Evolutionary conservation across 2,113 vertebrate genomes (phyloP).

Genomic region (Menura novaehollandiae): DNA sequence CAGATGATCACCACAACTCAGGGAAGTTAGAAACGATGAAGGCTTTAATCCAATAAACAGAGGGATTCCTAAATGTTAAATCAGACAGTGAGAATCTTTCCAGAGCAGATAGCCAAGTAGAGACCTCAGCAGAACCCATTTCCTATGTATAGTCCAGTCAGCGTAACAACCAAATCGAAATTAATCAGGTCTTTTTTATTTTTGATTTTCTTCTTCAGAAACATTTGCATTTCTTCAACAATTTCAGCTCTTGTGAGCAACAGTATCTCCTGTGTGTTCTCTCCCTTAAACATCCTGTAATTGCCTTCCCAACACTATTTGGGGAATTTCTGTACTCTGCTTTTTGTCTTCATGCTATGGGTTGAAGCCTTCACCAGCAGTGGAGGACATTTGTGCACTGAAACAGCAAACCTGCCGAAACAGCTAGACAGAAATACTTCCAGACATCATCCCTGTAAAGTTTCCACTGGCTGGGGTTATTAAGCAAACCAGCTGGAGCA

Average conservation of each 20-base stretch:
- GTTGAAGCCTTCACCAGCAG: not conserved
- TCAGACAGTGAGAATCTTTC: not conserved
- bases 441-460: not conserved
- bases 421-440: not conserved
- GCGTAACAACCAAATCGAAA: not conserved
- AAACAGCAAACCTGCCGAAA: not conserved
- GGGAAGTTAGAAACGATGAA: not conserved
- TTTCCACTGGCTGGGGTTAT: not conserved
- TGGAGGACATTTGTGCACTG: not conserved
- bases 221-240: not conserved
- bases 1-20: not conserved
- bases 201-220: not conserved
- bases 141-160: not conserved
- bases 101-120: not conserved
- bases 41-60: not conserved
- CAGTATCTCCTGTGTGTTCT: not conserved
- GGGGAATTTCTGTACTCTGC: not conserved
- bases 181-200: not conserved
- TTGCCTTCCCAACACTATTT: rapidly evolving
- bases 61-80: not conserved
- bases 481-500: not conserved
- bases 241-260: not conserved
- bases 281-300: not conserved
- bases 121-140: not conserved
- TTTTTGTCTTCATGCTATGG: not conserved